A percentile compares a stretch with the other conserved stretches of the same genome.
Evolutionary conservation across 2,888 invertebrate genomes (phyloP).

Genomic region (Pseudeuparius sepicola): DNA sequence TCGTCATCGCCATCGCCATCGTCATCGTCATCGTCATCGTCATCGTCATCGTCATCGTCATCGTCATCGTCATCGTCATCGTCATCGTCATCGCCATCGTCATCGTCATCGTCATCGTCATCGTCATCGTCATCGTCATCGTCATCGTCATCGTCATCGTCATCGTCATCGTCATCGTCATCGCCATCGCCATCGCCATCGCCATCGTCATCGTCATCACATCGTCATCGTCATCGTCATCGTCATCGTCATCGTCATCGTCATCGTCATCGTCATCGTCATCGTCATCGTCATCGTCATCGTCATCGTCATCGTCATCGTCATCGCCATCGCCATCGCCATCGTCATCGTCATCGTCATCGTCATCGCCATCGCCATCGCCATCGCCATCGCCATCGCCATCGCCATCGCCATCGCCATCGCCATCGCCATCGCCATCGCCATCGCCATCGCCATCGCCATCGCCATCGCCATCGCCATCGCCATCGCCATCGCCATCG

Average conservation of each 20-base stretch:
- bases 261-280: conserved; percentile 20
- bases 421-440: conserved; percentile 16
- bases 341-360: conserved; percentile 3
- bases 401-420: conserved; percentile 29
- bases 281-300: conserved; percentile 29
- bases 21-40: background rate
- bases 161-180: conserved; percentile 3
- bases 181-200: conserved; percentile 27
- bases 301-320: conserved; percentile 6
- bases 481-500: conserved; percentile 6
- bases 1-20: background rate
- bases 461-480: conserved; percentile 29
- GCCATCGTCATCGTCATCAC: conserved; percentile 18
- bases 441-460: conserved; percentile 25
- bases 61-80: conserved; percentile 3
- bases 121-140: conserved; percentile 3
- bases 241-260: conserved; percentile 25
- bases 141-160: conserved; percentile 3
- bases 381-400: conserved; percentile 20
- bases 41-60: conserved; percentile 3
- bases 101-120: conserved; percentile 3
- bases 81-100: conserved; percentile 2
- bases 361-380: conserved; percentile 24
- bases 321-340: conserved; percentile 1
- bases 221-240: conserved; percentile 27